Evolutionary conservation across 2,113 vertebrate species (phyloP).

Genomic region (Mesitornis unicolor): DNA sequence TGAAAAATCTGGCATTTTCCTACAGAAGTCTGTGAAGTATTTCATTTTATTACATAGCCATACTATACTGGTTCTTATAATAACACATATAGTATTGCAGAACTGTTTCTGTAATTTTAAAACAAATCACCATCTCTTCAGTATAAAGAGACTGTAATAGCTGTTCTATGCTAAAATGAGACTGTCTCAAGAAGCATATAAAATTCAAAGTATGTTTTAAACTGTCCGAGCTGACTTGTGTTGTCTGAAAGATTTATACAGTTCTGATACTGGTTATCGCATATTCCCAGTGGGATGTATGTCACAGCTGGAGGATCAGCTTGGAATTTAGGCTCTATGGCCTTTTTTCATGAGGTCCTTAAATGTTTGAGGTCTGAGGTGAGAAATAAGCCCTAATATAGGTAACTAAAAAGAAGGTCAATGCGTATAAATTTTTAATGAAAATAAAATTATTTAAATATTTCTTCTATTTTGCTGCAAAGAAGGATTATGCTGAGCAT

Average conservation of each 20-base stretch:
- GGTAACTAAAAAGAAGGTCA: background rate
- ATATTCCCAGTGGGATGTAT: accelerated
- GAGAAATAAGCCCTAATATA: background rate
- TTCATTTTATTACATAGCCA: background rate
- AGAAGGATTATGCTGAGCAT: background rate
- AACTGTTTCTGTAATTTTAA: background rate
- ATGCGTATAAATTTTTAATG: background rate
- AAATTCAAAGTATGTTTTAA: background rate
- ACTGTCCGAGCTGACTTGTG: background rate
- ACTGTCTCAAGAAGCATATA: background rate
- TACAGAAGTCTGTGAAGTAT: background rate
- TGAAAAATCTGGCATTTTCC: background rate
- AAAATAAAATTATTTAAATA: background rate
- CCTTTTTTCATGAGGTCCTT: background rate
- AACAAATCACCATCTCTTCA: background rate
- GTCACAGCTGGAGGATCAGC: background rate
- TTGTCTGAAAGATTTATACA: background rate
- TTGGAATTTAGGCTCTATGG: background rate
- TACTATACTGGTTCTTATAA: background rate
- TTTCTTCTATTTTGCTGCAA: background rate
- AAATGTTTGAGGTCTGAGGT: background rate
- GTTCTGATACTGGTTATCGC: background rate
- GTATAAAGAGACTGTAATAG: background rate
- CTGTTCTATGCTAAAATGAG: background rate
- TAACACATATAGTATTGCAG: background rate